Conservation (phyloP, 2,888 invertebrate species). For the Cyclophora punctaria region DNA sequence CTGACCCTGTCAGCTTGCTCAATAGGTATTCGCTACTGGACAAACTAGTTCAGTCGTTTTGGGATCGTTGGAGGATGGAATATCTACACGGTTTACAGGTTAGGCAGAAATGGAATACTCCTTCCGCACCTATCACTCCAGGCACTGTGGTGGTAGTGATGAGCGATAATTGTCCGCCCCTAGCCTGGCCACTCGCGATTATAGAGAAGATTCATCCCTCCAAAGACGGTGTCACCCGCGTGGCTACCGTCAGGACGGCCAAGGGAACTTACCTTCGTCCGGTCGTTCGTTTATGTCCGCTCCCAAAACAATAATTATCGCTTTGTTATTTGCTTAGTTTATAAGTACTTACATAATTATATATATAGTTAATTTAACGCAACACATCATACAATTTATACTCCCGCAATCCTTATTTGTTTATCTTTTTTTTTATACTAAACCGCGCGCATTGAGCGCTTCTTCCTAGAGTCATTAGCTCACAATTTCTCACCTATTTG, state of each 20-base stretch:
- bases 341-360: no score
- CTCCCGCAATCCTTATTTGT: no score
- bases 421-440: no score
- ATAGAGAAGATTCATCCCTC: constrained; percentile 7
- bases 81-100: constrained; percentile 9
- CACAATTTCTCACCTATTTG: no score
- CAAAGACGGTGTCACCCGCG: constrained; percentile 3
- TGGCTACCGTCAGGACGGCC: constrained; percentile 3
- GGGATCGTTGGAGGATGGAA: constrained; percentile 9
- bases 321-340: no score
- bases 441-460: no score
- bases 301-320: constrained; percentile 1
- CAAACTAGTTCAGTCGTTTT: constrained; percentile 9
- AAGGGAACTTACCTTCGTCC: constrained; percentile 5
- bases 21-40: constrained; percentile 5
- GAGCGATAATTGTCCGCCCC: constrained; percentile 5
- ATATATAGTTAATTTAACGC: no score
- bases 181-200: constrained; percentile 9
- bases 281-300: constrained; percentile 1
- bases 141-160: constrained; percentile 8
- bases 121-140: background rate
- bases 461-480: no score
- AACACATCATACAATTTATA: no score
- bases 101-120: constrained; percentile 8
- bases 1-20: background rate